phyloP scores from a whole-genome alignment of 2,888 invertebrate genomes.

The Apodemia zela region DNA sequence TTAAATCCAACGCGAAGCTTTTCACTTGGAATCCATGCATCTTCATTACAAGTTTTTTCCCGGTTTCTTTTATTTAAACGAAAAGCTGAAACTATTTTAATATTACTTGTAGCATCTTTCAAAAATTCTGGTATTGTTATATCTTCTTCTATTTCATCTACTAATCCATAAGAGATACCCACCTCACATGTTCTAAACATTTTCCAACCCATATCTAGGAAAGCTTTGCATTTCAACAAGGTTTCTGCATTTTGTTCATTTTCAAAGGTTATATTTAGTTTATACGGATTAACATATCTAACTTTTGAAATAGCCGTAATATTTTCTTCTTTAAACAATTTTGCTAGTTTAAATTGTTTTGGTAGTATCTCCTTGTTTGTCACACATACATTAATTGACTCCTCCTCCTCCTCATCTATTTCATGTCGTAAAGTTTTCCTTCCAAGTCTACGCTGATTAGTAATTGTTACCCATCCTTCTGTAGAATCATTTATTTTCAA shows the following conservation, averaged over 20 bases:
- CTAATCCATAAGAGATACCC: background rate
- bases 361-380: background rate
- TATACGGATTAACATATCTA: background rate
- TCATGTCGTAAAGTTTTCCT: background rate
- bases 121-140: background rate
- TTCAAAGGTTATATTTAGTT: background rate
- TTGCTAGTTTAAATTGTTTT: background rate
- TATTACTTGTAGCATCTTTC: background rate
- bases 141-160: constrained; percentile 3
- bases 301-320: background rate
- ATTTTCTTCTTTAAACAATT: background rate
- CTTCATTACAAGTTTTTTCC: background rate
- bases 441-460: background rate
- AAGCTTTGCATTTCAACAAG: background rate
- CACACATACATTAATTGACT: background rate
- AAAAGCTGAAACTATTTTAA: background rate
- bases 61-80: background rate
- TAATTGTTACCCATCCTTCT: background rate
- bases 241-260: background rate
- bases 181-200: background rate
- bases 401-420: background rate
- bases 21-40: constrained; percentile 6
- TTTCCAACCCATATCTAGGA: background rate
- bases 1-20: constrained; percentile 11
- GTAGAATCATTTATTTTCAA: background rate